phyloP scores from a whole-genome alignment of 1,140 invertebrate genomes.

The Danaus melanippus region DNA sequence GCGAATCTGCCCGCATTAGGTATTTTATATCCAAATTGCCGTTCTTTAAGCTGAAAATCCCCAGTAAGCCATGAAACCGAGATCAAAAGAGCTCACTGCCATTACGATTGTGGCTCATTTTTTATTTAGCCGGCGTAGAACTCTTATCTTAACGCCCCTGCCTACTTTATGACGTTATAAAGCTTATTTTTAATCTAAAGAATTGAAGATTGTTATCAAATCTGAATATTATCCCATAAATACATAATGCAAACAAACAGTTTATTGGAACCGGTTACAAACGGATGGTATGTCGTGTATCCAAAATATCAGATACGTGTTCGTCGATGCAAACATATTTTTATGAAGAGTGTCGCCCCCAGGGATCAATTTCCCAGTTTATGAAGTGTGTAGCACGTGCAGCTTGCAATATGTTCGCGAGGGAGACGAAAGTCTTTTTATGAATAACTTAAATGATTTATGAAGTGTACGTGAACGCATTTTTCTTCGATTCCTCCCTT shows the following conservation, averaged over 20 bases:
- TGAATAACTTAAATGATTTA: conserved; percentile 70
- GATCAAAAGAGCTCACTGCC: conserved; percentile 63
- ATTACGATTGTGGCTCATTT: conserved; percentile 70
- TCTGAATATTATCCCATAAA: conserved; percentile 2
- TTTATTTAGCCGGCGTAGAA: conserved; percentile 62
- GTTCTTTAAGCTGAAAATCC: conserved; percentile 55
- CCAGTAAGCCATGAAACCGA: conserved; percentile 65
- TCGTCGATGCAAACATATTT: conserved; percentile 46
- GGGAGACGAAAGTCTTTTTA: conserved; percentile 62
- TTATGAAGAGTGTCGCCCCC: conserved; percentile 51
- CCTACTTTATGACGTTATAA: conserved; percentile 70
- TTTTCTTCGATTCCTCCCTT: conserved; percentile 31
- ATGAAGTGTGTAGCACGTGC: conserved; percentile 66
- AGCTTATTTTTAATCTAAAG: conserved; percentile 70
- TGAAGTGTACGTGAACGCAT: conserved; percentile 47
- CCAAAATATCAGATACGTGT: conserved; percentile 27
- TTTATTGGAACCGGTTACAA: no score
- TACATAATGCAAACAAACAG: no score
- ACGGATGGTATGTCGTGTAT: no score
- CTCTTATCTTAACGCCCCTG: conserved; percentile 65
- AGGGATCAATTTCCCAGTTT: conserved; percentile 59
- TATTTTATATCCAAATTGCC: conserved; percentile 68
- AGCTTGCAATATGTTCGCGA: conserved; percentile 59
- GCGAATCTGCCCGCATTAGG: conserved; percentile 55
- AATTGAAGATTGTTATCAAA: conserved; percentile 28